phyloP scores from a whole-genome alignment of 2,113 vertebrate genomes.

The Rhabdornis inornatus region DNA sequence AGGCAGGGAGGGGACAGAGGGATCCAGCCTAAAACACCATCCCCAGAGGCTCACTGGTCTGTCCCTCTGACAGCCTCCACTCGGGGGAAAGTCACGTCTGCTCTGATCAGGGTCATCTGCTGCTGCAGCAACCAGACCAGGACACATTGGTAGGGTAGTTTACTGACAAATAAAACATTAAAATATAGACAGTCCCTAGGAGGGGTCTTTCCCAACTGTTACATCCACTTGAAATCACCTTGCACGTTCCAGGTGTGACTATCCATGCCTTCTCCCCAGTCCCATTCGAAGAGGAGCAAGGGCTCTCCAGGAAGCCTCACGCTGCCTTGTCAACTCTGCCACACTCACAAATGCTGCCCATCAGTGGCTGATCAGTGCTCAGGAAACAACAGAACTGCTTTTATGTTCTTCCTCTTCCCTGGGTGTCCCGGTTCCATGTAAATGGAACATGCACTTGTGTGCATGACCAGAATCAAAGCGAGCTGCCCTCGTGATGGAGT shows the following conservation, averaged over 20 bases:
- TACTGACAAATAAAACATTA: not conserved
- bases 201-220: not conserved
- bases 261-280: not conserved
- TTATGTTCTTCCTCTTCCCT: not conserved
- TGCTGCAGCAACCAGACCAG: not conserved
- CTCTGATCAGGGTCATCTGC: not conserved
- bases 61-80: not conserved
- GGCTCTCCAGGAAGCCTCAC: not conserved
- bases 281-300: not conserved
- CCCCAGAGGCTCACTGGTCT: not conserved
- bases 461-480: not conserved
- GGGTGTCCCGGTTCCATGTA: accelerated
- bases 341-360: not conserved
- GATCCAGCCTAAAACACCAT: not conserved
- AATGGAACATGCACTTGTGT: not conserved
- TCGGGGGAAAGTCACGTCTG: accelerated
- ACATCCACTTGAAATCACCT: accelerated
- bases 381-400: not conserved
- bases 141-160: not conserved
- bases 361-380: not conserved
- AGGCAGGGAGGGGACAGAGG: not conserved
- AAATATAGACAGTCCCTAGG: not conserved
- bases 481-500: not conserved
- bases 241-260: not conserved
- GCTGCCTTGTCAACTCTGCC: not conserved